Base-by-base conservation (phyloP, 2,797 vertebrate genomes). In the Danionella dracula region DNA sequence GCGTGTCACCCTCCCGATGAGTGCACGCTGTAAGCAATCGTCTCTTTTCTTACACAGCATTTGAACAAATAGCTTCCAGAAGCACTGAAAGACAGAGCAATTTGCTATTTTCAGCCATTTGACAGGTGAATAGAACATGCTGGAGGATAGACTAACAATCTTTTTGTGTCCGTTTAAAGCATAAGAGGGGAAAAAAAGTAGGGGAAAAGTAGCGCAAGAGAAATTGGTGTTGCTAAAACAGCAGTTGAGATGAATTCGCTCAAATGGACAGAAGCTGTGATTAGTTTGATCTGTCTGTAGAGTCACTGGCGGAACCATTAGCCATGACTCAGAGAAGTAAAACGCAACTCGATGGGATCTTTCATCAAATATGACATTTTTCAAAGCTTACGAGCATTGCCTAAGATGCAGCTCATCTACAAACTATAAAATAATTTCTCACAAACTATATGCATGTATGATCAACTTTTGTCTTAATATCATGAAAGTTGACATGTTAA, bases 21-120 rank as follows among this genome's bases (percentile, higher is more conserved):
- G 46, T 37, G 55, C 54, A 59, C 53, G 71, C 72, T 73, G 74
- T 76, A 76, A 73, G 67, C 72, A 71, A 78, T 78, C 68, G 70
- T 72, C 69, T 76, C 76, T 75, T 75, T 77, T 75, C 71, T 63
- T 50, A 48, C 55, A 40, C 60, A 61, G 63, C 65, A 72, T 68
- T 58, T 62, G 69, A 61, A 72, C 67, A 76, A 76, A 76, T 67
- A 78, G 55, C 69, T 75, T 68, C 67, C 60, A 76, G 60, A 72
- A 61, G 64, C 64, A 51, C 35, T 71, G 60, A 73, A 72, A 76
- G 70, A 68, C 37, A 50, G 71, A 73, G 64, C 72, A 76, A 76
- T 76, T 76, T 67, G 69, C 68, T 72, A 72, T 72, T 75, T 68
- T 61, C 19, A 38, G 35, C 60, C 49, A 55, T 66, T 60, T 76